Conservation (phyloP, 2,888 invertebrate genomes). For the Ernsta delagoae region DNA sequence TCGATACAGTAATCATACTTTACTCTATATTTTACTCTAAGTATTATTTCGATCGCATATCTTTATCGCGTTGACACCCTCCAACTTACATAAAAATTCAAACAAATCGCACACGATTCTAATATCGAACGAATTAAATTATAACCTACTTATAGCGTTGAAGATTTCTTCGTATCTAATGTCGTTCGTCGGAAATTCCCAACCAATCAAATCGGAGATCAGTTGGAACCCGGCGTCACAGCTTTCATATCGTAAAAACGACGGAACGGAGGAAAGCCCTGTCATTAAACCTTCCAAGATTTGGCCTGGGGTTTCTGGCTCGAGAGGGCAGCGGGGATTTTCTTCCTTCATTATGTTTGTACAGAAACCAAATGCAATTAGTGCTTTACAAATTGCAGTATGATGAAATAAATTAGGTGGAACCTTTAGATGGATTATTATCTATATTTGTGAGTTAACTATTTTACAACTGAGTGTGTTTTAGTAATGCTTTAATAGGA, state of each 20-base stretch:
- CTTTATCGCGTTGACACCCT: not conserved
- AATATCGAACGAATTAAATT: not conserved
- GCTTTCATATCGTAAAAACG: slow-evolving; percentile 50
- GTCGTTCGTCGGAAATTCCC: slow-evolving; percentile 25
- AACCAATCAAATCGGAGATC: slow-evolving; percentile 36
- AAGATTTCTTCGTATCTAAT: slow-evolving; percentile 17
- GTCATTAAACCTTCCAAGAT: slow-evolving; percentile 53
- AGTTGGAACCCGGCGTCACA: slow-evolving; percentile 26
- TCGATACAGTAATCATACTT: too few relatives aligned
- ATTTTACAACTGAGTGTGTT: too few relatives aligned
- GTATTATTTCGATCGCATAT: not conserved
- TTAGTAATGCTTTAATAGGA: too few relatives aligned
- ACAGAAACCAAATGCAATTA: too few relatives aligned
- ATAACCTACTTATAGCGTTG: slow-evolving; percentile 9
- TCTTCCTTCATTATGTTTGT: too few relatives aligned
- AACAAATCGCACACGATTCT: not conserved
- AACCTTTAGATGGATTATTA: too few relatives aligned
- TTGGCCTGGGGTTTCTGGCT: slow-evolving; percentile 26
- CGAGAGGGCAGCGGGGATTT: not conserved
- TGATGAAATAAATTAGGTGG: too few relatives aligned
- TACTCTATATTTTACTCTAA: too few relatives aligned
- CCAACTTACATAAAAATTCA: slow-evolving; percentile 2
- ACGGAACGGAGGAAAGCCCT: slow-evolving; percentile 39
- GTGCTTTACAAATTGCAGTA: too few relatives aligned
- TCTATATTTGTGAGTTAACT: too few relatives aligned